Base-by-base conservation (phyloP, 92 coral and sea anemone species). In the Epizoanthus illoricatus region DNA sequence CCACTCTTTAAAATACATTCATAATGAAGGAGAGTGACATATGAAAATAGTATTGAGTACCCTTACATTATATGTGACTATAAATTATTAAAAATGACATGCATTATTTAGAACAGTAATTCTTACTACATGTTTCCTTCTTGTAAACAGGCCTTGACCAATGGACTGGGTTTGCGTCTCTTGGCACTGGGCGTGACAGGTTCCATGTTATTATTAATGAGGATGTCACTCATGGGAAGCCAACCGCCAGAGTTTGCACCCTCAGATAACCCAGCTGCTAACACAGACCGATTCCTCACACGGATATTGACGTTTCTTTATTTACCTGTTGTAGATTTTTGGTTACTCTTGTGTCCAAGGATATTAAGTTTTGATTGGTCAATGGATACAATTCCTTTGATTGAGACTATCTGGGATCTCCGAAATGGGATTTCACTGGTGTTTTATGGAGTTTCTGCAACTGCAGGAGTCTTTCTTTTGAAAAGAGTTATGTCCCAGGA, bases 291-390 rank as follows among this genome's bases (percentile, higher is more conserved):
- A 56, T 76, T 84, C 19, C 81, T 86, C 64, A 96, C 98, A 74
- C 89, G 99, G 76, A 47, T 90, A 39, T 73, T 96, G 16, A 96
- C 99, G 3, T 96, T 93, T 71, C 64, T 96, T 8, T 91, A 74
- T 85, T 80, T 96, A 33, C 99, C 99, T 2, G 94, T 90, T 40
- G 89, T 88, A 76, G 88, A 96, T 80, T 93, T 96, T 56, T 90
- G 94, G 99, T 84, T 96, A n/a, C 89, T 96, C 12, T 71, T 96
- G n/a, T 96, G 92, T 81, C 99, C 99, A 13, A 94, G 86, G 47
- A 85, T 89, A 7, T 80, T 96, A 40, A 93, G 99, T 80, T 96
- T 96, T 88, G 99, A 96, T 85, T 96, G 99, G 99, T 96, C 99
- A 0, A 91, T 96, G 97, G 95, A 88, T 39, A 85, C 98, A 39